Conservation (phyloP, 2,113 vertebrate genomes). For the Poeciliopsis retropinna region DNA sequence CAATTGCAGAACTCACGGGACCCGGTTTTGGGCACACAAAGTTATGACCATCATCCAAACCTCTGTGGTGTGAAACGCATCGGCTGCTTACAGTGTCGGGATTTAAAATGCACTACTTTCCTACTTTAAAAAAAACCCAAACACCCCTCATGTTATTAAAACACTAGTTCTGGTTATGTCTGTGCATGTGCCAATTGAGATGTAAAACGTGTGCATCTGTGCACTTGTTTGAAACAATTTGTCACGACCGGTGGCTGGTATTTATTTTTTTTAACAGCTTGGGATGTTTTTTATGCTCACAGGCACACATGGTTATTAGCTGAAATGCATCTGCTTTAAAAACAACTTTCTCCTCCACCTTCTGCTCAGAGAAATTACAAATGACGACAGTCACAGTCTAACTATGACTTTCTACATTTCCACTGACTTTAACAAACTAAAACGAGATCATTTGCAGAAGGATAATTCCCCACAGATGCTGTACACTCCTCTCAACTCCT, state of each 20-base stretch:
- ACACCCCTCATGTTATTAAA: conserved; percentile 17
- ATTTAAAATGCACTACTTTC: conserved; percentile 46
- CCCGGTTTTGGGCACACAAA: conserved; percentile 65
- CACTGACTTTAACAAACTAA: conserved; percentile 49
- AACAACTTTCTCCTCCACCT: conserved; percentile 54
- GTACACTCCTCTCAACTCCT: conserved; percentile 40
- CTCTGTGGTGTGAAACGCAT: conserved; percentile 44
- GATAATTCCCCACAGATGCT: conserved; percentile 64
- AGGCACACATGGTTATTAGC: conserved; percentile 67
- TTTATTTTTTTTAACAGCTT: conserved; percentile 68
- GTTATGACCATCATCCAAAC: conserved; percentile 70
- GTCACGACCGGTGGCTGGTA: conserved; percentile 25
- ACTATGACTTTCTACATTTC: conserved; percentile 57
- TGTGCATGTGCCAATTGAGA: conserved; percentile 24
- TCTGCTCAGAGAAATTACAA: conserved; percentile 58
- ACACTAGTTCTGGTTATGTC: conserved; percentile 36
- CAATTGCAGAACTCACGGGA: conserved; percentile 63
- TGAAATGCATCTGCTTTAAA: conserved; percentile 62
- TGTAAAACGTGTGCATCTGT: conserved; percentile 2
- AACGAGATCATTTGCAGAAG: conserved; percentile 60
- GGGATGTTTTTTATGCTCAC: conserved; percentile 69
- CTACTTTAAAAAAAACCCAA: conserved; percentile 45
- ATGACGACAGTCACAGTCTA: conserved; percentile 50
- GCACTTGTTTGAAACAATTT: conserved; percentile 39
- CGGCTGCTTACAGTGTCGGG: conserved; percentile 38